phyloP scores from a whole-genome alignment of 2,113 vertebrate genomes.

The Ochotona princeps region DNA sequence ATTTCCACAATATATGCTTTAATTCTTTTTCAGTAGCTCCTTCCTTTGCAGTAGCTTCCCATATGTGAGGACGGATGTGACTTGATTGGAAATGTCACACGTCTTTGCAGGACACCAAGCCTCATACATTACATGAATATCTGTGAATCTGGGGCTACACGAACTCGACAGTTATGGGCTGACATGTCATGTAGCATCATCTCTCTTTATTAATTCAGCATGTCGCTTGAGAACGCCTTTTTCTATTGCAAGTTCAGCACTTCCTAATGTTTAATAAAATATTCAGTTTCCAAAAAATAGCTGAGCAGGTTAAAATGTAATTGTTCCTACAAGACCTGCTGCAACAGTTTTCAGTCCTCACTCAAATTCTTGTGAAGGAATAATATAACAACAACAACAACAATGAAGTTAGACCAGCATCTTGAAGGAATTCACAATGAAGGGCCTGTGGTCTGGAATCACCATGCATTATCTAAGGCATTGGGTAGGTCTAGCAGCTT shows the following conservation, averaged over 20 bases:
- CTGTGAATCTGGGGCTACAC: background rate
- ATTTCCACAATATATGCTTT: slow-evolving; percentile 32
- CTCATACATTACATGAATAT: background rate
- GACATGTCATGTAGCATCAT: slow-evolving; percentile 53
- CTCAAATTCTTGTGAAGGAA: slow-evolving; percentile 1
- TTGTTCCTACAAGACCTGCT: background rate
- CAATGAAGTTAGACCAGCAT: background rate
- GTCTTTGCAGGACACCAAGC: background rate
- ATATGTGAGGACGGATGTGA: background rate
- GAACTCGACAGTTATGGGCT: background rate
- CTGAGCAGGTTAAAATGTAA: slow-evolving; percentile 65
- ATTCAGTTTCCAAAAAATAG: slow-evolving; percentile 52
- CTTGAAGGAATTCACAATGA: background rate
- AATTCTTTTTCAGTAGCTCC: background rate
- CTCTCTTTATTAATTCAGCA: slow-evolving; percentile 68
- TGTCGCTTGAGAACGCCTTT: slow-evolving; percentile 39
- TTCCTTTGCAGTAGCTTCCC: slow-evolving; percentile 9
- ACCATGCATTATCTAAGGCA: background rate
- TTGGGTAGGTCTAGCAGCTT: background rate
- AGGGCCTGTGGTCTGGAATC: background rate
- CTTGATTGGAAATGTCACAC: slow-evolving; percentile 5
- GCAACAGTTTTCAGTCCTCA: slow-evolving; percentile 13
- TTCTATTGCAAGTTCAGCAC: slow-evolving; percentile 69
- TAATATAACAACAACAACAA: background rate
- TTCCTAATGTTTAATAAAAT: slow-evolving; percentile 73